Conservation (phyloP, 2,797 vertebrate genomes). For the Xiphophorus birchmanni region DNA sequence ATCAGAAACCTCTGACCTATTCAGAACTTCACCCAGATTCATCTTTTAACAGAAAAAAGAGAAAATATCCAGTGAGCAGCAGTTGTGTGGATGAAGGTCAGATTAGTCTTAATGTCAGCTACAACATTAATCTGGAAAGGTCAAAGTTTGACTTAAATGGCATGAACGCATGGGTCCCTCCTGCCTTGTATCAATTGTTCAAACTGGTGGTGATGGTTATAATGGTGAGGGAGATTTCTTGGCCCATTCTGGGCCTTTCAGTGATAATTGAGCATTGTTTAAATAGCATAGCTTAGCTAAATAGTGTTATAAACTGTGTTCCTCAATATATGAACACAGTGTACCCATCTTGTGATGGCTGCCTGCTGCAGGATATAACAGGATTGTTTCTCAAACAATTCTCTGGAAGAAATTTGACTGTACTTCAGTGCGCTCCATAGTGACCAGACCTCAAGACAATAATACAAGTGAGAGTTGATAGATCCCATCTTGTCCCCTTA, state of each 20-base stretch:
- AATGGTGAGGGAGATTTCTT: not conserved
- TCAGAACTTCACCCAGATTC: not conserved
- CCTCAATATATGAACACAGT: not conserved
- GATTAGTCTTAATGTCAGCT: not conserved
- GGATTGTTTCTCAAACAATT: not conserved
- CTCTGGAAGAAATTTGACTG: not conserved
- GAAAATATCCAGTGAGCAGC: not conserved
- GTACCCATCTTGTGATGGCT: not conserved
- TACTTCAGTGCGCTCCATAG: not conserved
- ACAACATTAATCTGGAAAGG: not conserved
- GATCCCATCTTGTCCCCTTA: not conserved
- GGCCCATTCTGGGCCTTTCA: not conserved
- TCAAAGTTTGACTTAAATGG: not conserved
- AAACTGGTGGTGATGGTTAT: not conserved
- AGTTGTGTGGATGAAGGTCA: not conserved
- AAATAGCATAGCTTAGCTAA: too few relatives aligned
- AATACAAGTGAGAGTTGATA: not conserved
- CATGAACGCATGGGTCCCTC: not conserved
- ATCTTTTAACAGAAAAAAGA: not conserved
- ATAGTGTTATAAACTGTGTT: not conserved
- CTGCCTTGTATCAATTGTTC: not conserved
- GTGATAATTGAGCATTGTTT: not conserved
- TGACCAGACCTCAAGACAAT: not conserved
- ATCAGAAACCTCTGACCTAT: not conserved
- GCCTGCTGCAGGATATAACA: not conserved